A percentile compares a stretch with the other conserved stretches of the same genome.
Evolutionary conservation across 2,797 vertebrate species (phyloP).

Genomic region (Pseudochaenichthys georgianus): DNA sequence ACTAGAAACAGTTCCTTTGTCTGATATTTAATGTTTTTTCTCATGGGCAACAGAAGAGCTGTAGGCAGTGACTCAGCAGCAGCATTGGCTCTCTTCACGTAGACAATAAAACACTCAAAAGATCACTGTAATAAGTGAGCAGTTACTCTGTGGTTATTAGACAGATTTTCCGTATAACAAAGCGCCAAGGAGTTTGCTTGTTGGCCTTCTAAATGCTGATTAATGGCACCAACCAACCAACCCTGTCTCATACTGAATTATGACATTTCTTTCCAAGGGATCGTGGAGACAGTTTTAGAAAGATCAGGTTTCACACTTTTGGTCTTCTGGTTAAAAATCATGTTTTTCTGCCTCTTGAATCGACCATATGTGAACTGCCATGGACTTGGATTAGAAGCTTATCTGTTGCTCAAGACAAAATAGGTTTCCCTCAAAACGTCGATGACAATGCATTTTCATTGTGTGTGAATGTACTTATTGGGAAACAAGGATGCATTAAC

Average conservation of each 20-base stretch:
- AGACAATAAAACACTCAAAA: neutral
- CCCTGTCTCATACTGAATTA: too few relatives aligned
- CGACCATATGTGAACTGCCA: neutral
- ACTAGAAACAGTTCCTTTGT: conserved; percentile 37
- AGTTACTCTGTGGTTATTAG: conserved; percentile 4
- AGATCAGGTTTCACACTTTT: too few relatives aligned
- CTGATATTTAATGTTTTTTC: conserved; percentile 8
- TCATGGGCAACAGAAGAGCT: conserved; percentile 1
- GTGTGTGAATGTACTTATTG: too few relatives aligned
- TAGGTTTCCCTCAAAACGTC: too few relatives aligned
- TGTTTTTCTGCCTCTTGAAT: neutral
- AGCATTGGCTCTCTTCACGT: conserved; percentile 15
- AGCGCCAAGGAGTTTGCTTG: too few relatives aligned
- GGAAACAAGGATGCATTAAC: too few relatives aligned
- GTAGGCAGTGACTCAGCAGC: neutral
- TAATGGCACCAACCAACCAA: too few relatives aligned
- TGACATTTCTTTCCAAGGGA: too few relatives aligned
- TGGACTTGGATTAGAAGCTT: neutral
- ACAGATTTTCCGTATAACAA: conserved; percentile 15
- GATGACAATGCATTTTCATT: too few relatives aligned
- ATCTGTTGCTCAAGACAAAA: neutral
- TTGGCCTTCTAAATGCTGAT: too few relatives aligned
- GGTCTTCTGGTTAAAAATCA: neutral
- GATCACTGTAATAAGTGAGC: conserved; percentile 4
- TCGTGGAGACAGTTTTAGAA: too few relatives aligned